phyloP scores from a whole-genome alignment of 2,797 vertebrate species.

The Smutsia gigantea region DNA sequence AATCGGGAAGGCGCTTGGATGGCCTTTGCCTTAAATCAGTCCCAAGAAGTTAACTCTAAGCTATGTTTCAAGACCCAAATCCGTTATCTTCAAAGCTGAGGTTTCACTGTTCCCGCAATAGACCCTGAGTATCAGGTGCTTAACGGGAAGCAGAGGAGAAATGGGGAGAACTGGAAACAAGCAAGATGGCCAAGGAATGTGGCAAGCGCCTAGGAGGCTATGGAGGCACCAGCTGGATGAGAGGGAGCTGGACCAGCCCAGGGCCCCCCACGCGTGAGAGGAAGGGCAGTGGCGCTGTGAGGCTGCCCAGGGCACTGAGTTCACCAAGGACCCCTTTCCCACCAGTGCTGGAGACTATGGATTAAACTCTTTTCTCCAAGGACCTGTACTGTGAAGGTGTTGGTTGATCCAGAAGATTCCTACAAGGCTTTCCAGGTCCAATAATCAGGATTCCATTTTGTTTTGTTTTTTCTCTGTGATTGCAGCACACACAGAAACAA shows the following conservation, averaged over 20 bases:
- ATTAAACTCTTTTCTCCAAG: background rate
- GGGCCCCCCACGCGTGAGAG: accelerated
- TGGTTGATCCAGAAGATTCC: background rate
- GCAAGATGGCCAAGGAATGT: background rate
- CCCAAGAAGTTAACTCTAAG: background rate
- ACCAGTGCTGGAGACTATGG: background rate
- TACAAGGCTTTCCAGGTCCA: background rate
- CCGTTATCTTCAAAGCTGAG: background rate
- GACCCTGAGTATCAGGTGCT: background rate
- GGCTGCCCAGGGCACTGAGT: background rate
- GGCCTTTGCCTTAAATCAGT: background rate
- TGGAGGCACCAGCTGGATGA: background rate
- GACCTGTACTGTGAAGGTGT: background rate
- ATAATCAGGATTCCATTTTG: background rate
- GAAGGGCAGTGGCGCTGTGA: background rate
- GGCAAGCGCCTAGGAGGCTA: background rate
- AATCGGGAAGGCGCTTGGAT: background rate
- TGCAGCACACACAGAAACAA: background rate
- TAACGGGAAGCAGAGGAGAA: background rate
- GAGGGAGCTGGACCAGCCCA: background rate
- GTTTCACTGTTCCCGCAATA: background rate
- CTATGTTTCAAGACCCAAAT: background rate
- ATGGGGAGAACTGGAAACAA: background rate
- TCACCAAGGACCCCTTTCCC: background rate
- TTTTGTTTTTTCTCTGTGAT: background rate